Evolutionary conservation across 2,113 vertebrate genomes (phyloP), one percentile per base, ranked within the genome.

Genomic region (Herpetotheres cachinnans): DNA sequence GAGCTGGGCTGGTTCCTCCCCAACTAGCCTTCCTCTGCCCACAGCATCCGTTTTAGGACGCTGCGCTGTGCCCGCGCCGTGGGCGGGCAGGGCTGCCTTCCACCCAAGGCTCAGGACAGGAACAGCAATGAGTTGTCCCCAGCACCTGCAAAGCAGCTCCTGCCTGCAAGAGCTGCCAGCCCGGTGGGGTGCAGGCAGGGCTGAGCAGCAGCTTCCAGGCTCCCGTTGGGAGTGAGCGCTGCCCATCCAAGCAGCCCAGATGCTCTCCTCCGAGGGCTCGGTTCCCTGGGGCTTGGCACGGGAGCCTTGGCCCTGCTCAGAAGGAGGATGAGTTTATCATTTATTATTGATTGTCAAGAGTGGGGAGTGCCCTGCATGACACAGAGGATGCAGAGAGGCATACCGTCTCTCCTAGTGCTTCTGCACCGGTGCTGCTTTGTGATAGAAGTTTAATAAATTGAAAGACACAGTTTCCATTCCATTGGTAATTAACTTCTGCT

Each of bases 401-500:
- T 26, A 1, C 10, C 2, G 26, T 9, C 92, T 77, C 54, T 89
- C 89, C 74, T 86, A 20, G 38, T 17, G 96, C 81, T 46, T 36
- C 86, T 90, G 78, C 30, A 32, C 91, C 71, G 30, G 63, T 34
- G 49, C 96, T 91, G 85, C 85, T 92, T 92, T 73, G 79, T 82
- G 94, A 97, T 97, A 95, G 95, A 97, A 97, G 76, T 95, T 95
- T 96, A 97, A 98, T 97, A 98, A 95, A 97, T 97, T 91, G 97
- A 95, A 97, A 98, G 97, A 34, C 97, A 90, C 50, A 30, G 83
- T 86, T 97, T 97, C 93, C 92, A 95, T 94, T 97, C 95, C 91
- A 79, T 34, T 96, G 92, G 96, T 97, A 98, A 98, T 98, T 98
- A 98, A 97, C 97, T 87, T 92, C 90, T 20, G 92, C 94, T 16